These are phyloP conservation scores for Emmelina monodactyla DNA, from an alignment of 2,888 invertebrate genomes.

Conservation along the genomic window DNA sequence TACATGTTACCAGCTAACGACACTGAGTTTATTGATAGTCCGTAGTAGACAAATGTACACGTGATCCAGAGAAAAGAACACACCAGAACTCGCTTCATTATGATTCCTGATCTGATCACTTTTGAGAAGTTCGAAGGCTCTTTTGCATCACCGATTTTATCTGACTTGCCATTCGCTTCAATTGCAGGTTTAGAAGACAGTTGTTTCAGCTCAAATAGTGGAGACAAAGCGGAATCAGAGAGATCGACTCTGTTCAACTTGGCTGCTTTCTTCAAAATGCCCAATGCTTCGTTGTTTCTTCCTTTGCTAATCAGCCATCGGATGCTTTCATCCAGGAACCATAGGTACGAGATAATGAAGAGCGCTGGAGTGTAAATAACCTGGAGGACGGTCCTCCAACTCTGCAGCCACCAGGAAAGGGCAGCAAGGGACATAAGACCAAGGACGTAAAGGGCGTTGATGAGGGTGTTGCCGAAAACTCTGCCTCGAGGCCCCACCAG, in stretches of 20 bases:
- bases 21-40: constrained; percentile 79
- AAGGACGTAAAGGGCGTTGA: constrained; percentile 74
- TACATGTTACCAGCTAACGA: constrained; percentile 78
- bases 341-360: constrained; percentile 71
- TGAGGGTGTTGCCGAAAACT: constrained; percentile 76
- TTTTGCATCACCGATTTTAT: constrained; percentile 15
- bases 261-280: constrained; percentile 71
- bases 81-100: constrained; percentile 64
- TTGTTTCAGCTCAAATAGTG: constrained; percentile 31
- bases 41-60: constrained; percentile 82
- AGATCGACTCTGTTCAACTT: constrained; percentile 66
- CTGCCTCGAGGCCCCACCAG: constrained; percentile 78
- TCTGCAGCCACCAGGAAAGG: constrained; percentile 72
- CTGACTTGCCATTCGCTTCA: constrained; percentile 14
- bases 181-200: constrained; percentile 14
- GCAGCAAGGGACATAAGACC: constrained; percentile 75
- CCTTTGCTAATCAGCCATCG: constrained; percentile 80
- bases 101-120: constrained; percentile 62
- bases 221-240: constrained; percentile 41
- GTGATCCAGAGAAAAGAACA: constrained; percentile 82
- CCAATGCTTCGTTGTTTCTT: constrained; percentile 68
- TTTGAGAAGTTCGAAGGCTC: constrained; percentile 31
- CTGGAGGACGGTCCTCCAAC: constrained; percentile 74
- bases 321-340: constrained; percentile 76
- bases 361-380: constrained; percentile 75